Base-by-base conservation (phyloP, 2,888 invertebrate species). In the Stenotaenia linearis region DNA sequence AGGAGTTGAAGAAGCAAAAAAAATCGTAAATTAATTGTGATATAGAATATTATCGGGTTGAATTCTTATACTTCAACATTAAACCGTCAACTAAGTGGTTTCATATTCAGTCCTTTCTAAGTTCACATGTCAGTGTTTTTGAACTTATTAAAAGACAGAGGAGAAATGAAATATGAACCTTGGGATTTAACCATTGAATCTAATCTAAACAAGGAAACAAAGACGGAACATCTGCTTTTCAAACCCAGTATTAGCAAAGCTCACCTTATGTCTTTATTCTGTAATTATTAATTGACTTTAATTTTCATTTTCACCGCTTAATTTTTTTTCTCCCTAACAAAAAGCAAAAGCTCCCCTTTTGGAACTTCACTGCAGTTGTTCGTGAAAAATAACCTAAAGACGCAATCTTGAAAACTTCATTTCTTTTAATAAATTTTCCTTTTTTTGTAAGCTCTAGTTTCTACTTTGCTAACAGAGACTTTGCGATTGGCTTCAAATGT, bases 401-500 rank as follows among this genome's bases (percentile, higher is more conserved):
- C n/a, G 6, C 28, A 12, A 28, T 25, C 69, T 69, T 69, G 12
- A 28, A 50, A 69, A 23, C 23, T 69, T 69, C 69, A 69, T 69
- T 69, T 69, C 69, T 69, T 69, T 69, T 69, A 69, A 28, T 69
- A 69, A 69, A 69, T 69, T 69, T n/a, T 50, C 18, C 18, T 69
- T 28, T 23, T 21, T 56, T 56, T 21, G 23, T 28, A 23, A 69
- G 25, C 25, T 69, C 69, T 7, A 28, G 69, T 28, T 69, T 69
- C 69, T 69, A 69, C 69, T 69, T 23, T 69, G 69, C 69, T 69
- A 69, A 69, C 69, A 28, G 15, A 28, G 69, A 69, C 69, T 28
- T 69, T 69, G 69, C 69, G 69, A 69, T 69, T 69, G 69, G 69
- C 69, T 69, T 69, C 69, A 69, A 69, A 69, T 69, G 69, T 69